These are phyloP conservation scores for Hippocampus barbouri DNA, from an alignment of 2,113 vertebrate genomes.

Conservation along the genomic window DNA sequence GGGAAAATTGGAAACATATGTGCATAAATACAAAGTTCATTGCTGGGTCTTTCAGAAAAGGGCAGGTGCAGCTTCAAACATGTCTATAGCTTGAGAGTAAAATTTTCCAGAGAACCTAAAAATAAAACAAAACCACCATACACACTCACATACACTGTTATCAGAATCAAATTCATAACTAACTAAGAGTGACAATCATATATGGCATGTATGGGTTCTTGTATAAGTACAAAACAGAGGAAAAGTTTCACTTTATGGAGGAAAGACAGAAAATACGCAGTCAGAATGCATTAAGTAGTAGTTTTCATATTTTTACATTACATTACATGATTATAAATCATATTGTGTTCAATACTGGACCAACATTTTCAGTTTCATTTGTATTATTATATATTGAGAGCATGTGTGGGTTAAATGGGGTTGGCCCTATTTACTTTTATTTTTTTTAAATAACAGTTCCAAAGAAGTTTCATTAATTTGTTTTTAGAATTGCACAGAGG, in stretches of 20 bases:
- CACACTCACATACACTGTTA: neutral
- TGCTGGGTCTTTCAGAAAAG: neutral
- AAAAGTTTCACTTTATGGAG: no score
- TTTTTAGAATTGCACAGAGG: neutral
- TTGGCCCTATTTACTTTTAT: no score
- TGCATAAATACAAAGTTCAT: neutral
- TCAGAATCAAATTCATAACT: neutral
- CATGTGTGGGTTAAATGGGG: no score
- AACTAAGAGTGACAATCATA: neutral
- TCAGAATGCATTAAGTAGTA: no score
- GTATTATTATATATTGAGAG: no score
- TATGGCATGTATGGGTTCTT: neutral
- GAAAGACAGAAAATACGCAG: no score
- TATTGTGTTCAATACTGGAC: neutral
- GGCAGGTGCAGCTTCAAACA: slow-evolving; percentile 2
- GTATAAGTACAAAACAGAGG: neutral
- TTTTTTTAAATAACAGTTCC: no score
- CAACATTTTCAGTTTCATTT: neutral
- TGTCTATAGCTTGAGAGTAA: neutral
- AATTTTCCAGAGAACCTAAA: neutral
- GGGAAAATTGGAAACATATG: neutral
- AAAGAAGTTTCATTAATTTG: no score
- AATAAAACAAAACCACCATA: neutral
- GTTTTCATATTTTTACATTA: no score
- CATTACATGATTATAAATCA: neutral